Conservation (phyloP, 2,113 vertebrate genomes). For the Embiotoca jacksoni region DNA sequence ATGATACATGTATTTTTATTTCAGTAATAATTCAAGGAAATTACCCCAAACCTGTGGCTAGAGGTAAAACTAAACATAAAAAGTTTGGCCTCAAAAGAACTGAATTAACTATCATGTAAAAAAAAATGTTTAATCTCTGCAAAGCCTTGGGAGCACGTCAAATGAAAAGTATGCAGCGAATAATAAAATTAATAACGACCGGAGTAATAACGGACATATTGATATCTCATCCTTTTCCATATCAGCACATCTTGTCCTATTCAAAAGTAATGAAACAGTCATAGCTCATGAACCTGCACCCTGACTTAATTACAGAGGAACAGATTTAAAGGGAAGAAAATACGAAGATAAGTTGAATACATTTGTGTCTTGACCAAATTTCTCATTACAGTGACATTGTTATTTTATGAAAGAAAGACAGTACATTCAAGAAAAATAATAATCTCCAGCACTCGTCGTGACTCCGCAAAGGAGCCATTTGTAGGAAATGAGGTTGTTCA, state of each 20-base stretch:
- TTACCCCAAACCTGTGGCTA: not conserved
- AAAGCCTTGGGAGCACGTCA: not conserved
- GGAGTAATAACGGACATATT: slow-evolving; percentile 14
- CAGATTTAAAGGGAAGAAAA: slow-evolving; percentile 35
- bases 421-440: slow-evolving; percentile 19
- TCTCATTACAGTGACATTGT: slow-evolving; percentile 49
- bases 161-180: slow-evolving; percentile 20
- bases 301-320: slow-evolving; percentile 49
- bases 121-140: not conserved
- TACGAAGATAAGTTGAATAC: slow-evolving; percentile 22
- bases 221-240: slow-evolving; percentile 38
- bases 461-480: slow-evolving; percentile 43
- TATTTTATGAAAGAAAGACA: slow-evolving; percentile 37
- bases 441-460: not conserved
- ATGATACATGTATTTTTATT: too few species aligned
- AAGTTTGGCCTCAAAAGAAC: not conserved
- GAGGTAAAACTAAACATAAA: not conserved
- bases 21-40: too few species aligned
- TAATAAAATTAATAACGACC: slow-evolving; percentile 42
- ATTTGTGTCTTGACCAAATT: slow-evolving; percentile 28
- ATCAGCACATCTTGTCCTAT: slow-evolving; percentile 39
- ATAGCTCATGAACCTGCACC: slow-evolving; percentile 39
- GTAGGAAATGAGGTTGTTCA: slow-evolving; percentile 58
- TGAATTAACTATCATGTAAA: not conserved
- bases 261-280: slow-evolving; percentile 62